Percentiles rank a stretch among this genome's conserved stretches.
These are phyloP conservation scores for Thalassophryne amazonica DNA, from an alignment of 2,797 vertebrate genomes.

Conservation along the genomic window DNA sequence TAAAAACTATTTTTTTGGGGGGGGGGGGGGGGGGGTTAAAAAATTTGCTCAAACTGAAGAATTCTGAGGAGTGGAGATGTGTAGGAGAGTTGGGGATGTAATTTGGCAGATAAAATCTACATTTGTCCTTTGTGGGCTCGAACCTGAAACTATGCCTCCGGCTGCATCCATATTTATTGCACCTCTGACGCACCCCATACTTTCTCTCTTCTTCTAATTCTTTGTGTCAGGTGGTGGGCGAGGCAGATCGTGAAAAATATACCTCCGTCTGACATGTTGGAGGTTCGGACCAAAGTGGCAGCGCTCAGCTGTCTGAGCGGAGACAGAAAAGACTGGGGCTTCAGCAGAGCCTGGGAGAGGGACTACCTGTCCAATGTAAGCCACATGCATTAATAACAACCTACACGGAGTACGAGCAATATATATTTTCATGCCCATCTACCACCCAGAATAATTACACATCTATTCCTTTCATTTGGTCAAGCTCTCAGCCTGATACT, in stretches of 20 bases:
- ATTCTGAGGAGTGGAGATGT: background rate
- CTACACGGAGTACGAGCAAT: background rate
- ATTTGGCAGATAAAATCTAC: constrained; percentile 13
- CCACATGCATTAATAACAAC: background rate
- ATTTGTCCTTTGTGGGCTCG: background rate
- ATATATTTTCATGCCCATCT: background rate
- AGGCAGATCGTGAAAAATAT: constrained; percentile 91
- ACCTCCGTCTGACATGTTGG: constrained; percentile 87
- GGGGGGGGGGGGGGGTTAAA: no score
- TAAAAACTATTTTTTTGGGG: no score
- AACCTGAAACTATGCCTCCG: constrained; percentile 4
- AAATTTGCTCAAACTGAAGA: background rate
- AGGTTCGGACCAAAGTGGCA: constrained; percentile 89
- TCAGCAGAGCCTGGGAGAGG: constrained; percentile 79
- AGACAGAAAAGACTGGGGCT: constrained; percentile 84
- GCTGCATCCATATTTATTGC: background rate
- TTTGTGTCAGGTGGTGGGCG: constrained; percentile 86
- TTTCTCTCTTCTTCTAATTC: background rate
- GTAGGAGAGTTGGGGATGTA: background rate
- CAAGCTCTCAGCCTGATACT: no score
- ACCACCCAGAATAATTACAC: background rate
- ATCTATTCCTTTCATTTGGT: no score
- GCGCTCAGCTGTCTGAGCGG: constrained; percentile 79
- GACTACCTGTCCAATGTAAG: constrained; percentile 90
- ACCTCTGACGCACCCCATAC: constrained; percentile 23